Evolutionary conservation across 2,113 vertebrate genomes (phyloP).

Genomic region (Nerophis ophidion): DNA sequence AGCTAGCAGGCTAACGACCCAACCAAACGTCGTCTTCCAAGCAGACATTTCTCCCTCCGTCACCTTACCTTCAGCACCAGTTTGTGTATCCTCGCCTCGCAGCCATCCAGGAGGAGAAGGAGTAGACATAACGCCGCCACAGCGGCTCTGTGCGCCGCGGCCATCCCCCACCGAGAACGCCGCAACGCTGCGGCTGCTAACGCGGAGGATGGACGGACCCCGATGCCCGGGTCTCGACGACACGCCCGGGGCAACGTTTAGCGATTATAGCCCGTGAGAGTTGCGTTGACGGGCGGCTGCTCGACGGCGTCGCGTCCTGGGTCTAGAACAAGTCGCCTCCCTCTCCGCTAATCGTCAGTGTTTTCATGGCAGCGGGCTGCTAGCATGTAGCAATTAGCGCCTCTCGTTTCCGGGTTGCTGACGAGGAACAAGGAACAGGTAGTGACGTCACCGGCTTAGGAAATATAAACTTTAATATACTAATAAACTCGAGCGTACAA

Average conservation of each 20-base stretch:
- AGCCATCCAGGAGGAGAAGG: constrained; percentile 26
- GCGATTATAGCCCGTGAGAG: background rate
- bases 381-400: background rate
- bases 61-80: constrained; percentile 61
- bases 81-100: constrained; percentile 65
- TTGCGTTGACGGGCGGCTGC: background rate
- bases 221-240: background rate
- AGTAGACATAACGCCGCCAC: constrained; percentile 30
- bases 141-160: constrained; percentile 21
- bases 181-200: constrained; percentile 13
- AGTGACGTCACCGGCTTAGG: background rate
- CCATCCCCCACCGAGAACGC: constrained; percentile 32
- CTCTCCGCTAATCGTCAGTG: constrained; percentile 8
- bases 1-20: background rate
- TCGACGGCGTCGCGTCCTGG: background rate
- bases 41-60: background rate
- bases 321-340: background rate
- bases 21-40: background rate
- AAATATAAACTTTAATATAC: background rate
- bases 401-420: constrained; percentile 46
- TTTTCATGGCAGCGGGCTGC: constrained; percentile 29
- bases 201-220: constrained; percentile 21
- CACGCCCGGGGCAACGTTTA: background rate
- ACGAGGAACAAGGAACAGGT: background rate
- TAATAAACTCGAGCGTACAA: background rate